phyloP scores from a whole-genome alignment of 2,113 vertebrate species.

The Panurus biarmicus region DNA sequence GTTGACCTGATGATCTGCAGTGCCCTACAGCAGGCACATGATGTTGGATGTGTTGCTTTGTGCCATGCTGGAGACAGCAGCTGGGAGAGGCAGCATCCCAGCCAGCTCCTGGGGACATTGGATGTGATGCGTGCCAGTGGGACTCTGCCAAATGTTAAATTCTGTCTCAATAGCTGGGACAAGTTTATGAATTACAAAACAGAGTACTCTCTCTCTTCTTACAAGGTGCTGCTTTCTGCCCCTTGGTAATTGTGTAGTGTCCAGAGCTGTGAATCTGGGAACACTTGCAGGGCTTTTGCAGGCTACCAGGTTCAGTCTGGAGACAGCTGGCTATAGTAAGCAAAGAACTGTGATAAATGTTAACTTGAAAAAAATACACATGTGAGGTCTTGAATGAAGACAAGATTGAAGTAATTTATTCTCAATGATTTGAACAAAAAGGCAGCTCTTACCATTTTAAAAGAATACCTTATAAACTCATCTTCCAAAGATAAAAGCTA shows the following conservation, averaged over 20 bases:
- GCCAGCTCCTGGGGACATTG: fast-evolving
- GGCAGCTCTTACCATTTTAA: slow-evolving; percentile 51
- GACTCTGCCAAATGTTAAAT: not conserved
- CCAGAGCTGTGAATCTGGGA: not conserved
- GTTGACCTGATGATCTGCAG: not conserved
- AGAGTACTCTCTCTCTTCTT: not conserved
- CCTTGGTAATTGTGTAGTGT: not conserved
- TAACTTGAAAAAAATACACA: not conserved
- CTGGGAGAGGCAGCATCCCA: not conserved
- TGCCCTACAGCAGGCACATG: not conserved
- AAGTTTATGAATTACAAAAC: not conserved
- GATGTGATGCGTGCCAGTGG: fast-evolving
- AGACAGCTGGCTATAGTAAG: slow-evolving; percentile 26
- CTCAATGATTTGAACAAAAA: slow-evolving; percentile 59
- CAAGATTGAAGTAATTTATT: slow-evolving; percentile 71
- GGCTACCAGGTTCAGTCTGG: not conserved
- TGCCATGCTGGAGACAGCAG: not conserved
- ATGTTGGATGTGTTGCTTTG: not conserved
- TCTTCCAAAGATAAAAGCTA: slow-evolving; percentile 60
- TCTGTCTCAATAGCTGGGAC: not conserved
- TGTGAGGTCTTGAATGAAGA: slow-evolving; percentile 58
- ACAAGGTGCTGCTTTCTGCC: not conserved
- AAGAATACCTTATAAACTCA: slow-evolving; percentile 63
- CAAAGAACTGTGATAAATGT: slow-evolving; percentile 39
- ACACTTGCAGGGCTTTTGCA: not conserved